A percentile compares a stretch with the other conserved stretches of the same genome.
These are phyloP conservation scores for Atractosteus spatula DNA, from an alignment of 2,113 vertebrate species.

Conservation along the genomic window DNA sequence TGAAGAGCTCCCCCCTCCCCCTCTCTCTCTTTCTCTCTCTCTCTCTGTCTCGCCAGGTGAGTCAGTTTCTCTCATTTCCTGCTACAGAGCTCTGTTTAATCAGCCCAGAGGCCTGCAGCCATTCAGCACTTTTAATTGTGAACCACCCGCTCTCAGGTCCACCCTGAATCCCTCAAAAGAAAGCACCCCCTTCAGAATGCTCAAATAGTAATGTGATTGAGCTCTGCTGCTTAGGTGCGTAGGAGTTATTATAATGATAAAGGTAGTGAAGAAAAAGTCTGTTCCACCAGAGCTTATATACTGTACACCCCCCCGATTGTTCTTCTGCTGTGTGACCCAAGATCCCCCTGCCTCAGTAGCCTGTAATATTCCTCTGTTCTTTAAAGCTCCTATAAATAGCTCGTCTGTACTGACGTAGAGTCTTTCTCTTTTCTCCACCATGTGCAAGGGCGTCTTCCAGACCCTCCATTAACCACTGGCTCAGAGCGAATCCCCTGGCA, in stretches of 20 bases:
- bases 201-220: slow-evolving; percentile 52
- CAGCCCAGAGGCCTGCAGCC: too few species aligned
- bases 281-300: not conserved
- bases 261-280: not conserved
- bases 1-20: too few species aligned
- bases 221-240: slow-evolving; percentile 15
- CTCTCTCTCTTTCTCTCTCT: too few species aligned
- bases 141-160: slow-evolving; percentile 16
- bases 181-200: slow-evolving; percentile 22
- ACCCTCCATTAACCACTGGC: not conserved
- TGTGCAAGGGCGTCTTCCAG: not conserved
- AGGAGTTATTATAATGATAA: too few species aligned
- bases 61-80: too few species aligned
- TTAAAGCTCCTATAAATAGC: not conserved
- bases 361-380: not conserved
- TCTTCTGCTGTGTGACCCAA: not conserved
- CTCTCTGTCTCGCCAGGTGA: too few species aligned
- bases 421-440: not conserved
- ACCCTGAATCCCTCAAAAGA: slow-evolving; percentile 23
- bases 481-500: not conserved
- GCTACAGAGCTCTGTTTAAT: too few species aligned
- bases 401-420: not conserved
- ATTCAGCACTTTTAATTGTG: too few species aligned
- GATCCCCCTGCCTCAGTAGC: too few species aligned
- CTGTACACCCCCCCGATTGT: not conserved